Base-by-base conservation (phyloP, 2,888 invertebrate genomes). In the Hirtodrosophila confusa region DNA sequence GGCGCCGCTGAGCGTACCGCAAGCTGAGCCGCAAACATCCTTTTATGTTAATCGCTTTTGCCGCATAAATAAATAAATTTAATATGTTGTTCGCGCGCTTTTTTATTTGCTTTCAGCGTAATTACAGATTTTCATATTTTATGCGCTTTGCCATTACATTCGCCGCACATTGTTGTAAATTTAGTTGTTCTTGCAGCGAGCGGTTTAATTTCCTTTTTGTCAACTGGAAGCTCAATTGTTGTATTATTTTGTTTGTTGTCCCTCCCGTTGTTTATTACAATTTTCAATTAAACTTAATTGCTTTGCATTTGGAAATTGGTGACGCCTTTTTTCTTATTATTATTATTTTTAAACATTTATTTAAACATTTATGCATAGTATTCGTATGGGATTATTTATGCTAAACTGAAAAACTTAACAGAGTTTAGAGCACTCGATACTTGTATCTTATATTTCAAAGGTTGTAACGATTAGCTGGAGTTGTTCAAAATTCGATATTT, bases 191-290 rank as follows among this genome's bases (percentile, higher is more conserved):
- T 55, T 61, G 41, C 54, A 51, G 39, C 29, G 17, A 35, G 37
- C 41, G 48, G 37, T 64, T 72, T 72, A 53, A 76, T 68, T 65
- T 72, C 54, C 61, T 69, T 57, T 69, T 36, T 75, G 60, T 62
- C 61, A 63, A 64, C 47, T 68, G 79, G 70, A 74, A 79, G 70
- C 70, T 82, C 83, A 65, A 65, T 65, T 66, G 37, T 55, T 41
- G 50, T 50, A 33, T 37, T 12, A 40, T 35, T 36, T 36, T 36
- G 41, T 36, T 33, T 40, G 5, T 41, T 40, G 5, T 41, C 37
- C 2, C 17, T 17, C 17, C 17, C 17, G 17, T 17, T 17, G 17
- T 23, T 35, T 53, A 10, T 57, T 53, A 23, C 37, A 45, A 12
- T 60, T 62, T 64, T 57, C 57, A 68, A 75, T 68, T 71, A 53